phyloP scores from a whole-genome alignment of 2,888 invertebrate genomes.

The Uloborus plumipes region DNA sequence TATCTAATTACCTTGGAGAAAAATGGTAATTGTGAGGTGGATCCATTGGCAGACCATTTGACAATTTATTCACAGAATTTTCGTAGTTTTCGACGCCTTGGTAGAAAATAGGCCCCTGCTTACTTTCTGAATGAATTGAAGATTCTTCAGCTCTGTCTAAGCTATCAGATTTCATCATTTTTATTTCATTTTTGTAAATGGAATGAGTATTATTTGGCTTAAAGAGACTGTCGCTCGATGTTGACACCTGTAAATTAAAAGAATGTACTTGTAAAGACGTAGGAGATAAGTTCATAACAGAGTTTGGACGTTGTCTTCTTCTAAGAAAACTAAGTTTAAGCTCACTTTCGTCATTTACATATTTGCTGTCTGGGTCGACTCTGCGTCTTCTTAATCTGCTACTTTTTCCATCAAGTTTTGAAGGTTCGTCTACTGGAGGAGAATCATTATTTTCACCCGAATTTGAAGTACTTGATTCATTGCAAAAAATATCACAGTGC shows the following conservation, averaged over 20 bases:
- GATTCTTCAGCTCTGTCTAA: conserved; percentile 6
- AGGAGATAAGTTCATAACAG: conserved; percentile 26
- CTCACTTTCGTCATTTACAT: conserved; percentile 59
- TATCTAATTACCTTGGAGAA: conserved; percentile 53
- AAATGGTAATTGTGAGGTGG: conserved; percentile 46
- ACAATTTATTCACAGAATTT: not conserved
- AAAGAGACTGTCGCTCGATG: conserved; percentile 6
- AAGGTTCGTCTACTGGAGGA: no score
- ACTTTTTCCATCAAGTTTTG: conserved; percentile 1
- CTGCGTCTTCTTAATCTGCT: conserved; percentile 20
- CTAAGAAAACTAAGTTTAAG: conserved; percentile 48
- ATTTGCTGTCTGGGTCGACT: conserved; percentile 46
- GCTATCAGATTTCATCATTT: not conserved
- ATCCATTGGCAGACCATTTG: conserved; percentile 45
- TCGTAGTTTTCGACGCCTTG: conserved; percentile 11
- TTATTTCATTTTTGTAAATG: not conserved
- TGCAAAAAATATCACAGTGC: no score
- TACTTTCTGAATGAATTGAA: conserved; percentile 19
- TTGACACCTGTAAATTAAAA: conserved; percentile 19
- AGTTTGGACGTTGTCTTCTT: conserved; percentile 41
- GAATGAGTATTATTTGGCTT: conserved; percentile 8
- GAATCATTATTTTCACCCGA: no score
- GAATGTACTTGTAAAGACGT: conserved; percentile 26
- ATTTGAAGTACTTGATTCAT: no score
- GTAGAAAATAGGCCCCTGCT: conserved; percentile 12